Evolutionary conservation across 1,140 invertebrate species (phyloP).

Genomic region (Ceratitis capitata): DNA sequence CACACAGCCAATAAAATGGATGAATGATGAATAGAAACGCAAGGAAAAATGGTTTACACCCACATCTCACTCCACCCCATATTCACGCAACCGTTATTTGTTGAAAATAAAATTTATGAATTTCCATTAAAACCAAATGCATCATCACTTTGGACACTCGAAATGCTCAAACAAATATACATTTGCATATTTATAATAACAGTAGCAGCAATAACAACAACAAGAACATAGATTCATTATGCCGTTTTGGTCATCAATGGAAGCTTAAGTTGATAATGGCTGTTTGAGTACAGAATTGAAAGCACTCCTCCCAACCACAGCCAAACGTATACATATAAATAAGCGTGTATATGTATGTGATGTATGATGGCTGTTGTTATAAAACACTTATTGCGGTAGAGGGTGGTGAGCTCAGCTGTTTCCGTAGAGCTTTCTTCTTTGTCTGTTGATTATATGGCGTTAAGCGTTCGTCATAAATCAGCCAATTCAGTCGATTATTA

Average conservation of each 20-base stretch:
- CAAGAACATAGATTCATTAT: not conserved
- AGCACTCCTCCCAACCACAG: not conserved
- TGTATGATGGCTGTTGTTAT: too few relatives aligned
- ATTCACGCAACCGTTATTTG: too few relatives aligned
- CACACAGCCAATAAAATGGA: not conserved
- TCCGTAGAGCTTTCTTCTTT: not conserved
- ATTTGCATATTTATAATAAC: not conserved
- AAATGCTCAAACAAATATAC: not conserved
- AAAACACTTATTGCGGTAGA: not conserved
- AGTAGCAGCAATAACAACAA: not conserved
- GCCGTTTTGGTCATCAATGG: not conserved
- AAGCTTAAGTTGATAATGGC: not conserved
- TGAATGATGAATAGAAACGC: not conserved
- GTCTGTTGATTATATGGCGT: not conserved
- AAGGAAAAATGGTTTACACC: not conserved
- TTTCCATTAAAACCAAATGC: constrained; percentile 14
- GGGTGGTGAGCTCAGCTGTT: not conserved
- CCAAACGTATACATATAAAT: not conserved
- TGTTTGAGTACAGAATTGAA: not conserved
- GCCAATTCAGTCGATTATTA: constrained; percentile 25
- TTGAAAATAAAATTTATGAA: not conserved
- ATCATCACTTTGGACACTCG: not conserved
- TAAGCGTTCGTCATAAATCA: constrained; percentile 31
- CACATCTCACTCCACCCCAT: too few relatives aligned
- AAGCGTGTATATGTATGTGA: too few relatives aligned